phyloP scores from a whole-genome alignment of 2,113 vertebrate genomes.

The Raja brachyura region DNA sequence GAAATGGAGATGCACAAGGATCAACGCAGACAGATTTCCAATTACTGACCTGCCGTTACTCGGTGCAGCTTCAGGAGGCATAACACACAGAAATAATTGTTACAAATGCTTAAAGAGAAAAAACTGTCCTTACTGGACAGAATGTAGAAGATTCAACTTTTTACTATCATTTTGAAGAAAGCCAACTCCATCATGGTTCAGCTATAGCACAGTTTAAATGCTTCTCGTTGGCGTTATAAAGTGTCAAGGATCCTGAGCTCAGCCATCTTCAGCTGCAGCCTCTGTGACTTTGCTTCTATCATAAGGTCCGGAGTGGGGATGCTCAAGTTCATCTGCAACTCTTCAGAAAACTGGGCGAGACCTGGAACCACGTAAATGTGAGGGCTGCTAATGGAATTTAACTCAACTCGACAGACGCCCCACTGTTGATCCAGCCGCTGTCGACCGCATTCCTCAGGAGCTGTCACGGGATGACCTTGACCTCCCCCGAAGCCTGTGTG shows the following conservation, averaged over 20 bases:
- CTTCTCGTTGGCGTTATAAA: background rate
- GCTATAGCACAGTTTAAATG: background rate
- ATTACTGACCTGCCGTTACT: background rate
- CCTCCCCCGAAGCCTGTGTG: too few relatives aligned
- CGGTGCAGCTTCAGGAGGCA: background rate
- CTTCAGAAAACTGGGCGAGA: too few relatives aligned
- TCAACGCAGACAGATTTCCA: background rate
- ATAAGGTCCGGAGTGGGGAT: too few relatives aligned
- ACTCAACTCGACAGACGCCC: too few relatives aligned
- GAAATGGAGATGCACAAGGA: background rate
- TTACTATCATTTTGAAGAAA: background rate
- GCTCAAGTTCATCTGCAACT: too few relatives aligned
- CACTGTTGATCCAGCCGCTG: too few relatives aligned
- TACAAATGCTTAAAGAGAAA: background rate
- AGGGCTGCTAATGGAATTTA: too few relatives aligned
- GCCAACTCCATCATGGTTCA: background rate
- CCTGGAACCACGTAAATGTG: too few relatives aligned
- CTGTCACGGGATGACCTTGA: too few relatives aligned
- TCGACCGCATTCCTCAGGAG: too few relatives aligned
- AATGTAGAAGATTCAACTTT: background rate
- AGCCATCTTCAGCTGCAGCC: too few relatives aligned
- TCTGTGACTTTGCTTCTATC: too few relatives aligned
- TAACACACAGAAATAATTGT: background rate
- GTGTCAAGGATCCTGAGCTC: background rate
- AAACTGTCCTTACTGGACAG: background rate